These are phyloP conservation scores for Scotopteryx bipunctaria DNA, from an alignment of 2,888 invertebrate species.

Conservation along the genomic window DNA sequence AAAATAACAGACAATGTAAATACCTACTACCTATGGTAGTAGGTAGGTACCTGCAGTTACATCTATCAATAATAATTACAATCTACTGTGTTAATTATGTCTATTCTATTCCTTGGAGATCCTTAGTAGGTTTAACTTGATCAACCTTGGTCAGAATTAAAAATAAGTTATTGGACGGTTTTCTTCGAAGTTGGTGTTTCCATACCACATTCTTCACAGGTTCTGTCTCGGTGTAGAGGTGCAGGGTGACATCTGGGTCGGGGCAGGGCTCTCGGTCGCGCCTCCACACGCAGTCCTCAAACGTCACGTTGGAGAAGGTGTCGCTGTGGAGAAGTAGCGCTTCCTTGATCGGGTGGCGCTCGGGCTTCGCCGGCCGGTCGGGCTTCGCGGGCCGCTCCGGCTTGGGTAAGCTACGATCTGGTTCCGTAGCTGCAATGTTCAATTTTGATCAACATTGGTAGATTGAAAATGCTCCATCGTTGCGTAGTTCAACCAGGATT, in stretches of 20 bases:
- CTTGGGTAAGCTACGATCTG: slow-evolving; percentile 9
- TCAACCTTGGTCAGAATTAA: too few relatives aligned
- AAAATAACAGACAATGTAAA: slow-evolving; percentile 32
- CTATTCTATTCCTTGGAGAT: too few relatives aligned
- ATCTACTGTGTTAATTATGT: too few relatives aligned
- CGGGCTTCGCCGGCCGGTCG: slow-evolving; percentile 49
- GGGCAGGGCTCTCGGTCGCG: slow-evolving; percentile 88
- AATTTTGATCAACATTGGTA: not conserved
- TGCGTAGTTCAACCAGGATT: too few relatives aligned
- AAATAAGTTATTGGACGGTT: too few relatives aligned
- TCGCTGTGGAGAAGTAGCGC: slow-evolving; percentile 85
- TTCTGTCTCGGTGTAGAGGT: slow-evolving; percentile 85
- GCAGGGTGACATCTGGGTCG: slow-evolving; percentile 86
- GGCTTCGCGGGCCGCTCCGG: slow-evolving; percentile 47
- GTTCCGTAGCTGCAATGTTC: not conserved
- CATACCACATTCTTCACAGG: slow-evolving; percentile 74
- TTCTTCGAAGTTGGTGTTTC: too few relatives aligned
- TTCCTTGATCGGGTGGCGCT: slow-evolving; percentile 83
- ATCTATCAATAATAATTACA: too few relatives aligned
- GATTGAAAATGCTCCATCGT: too few relatives aligned
- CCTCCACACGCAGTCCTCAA: slow-evolving; percentile 88
- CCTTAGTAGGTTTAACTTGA: too few relatives aligned
- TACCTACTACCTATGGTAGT: not conserved
- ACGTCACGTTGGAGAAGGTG: slow-evolving; percentile 81
- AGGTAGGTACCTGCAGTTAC: not conserved